Evolutionary conservation across 1,140 invertebrate genomes (phyloP), one percentile per base, ranked within the genome.

Genomic region (Parasteatoda tepidariorum): DNA sequence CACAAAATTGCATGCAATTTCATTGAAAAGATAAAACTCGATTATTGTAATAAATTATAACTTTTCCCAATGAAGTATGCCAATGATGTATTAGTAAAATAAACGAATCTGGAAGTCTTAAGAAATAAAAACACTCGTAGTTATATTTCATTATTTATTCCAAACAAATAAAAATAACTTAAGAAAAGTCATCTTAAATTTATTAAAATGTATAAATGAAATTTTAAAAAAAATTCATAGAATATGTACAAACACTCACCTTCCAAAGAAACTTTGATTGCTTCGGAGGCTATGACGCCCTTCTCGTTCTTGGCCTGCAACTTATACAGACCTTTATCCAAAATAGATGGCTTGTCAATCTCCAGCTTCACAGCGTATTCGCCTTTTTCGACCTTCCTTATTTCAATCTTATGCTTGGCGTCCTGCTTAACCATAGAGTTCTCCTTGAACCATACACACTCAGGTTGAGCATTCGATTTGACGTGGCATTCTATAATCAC

Each of bases 401-500:
- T 92, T 84, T 93, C 91, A 18, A 95, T 91, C 85, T 92, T 92
- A 87, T 95, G 94, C 83, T 94, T 92, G 4, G 90, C 89, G 88
- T 93, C 94, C 88, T 96, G 92, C 86, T 91, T 92, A 9, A 97
- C 93, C 26, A 93, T 93, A 79, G 91, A 92, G 13, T 91, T 90
- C 90, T 97, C 96, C 88, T 96, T 97, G 87, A 93, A 96, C 96
- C 96, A 98, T n/a, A 94, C 95, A 87, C 94, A 95, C 84, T 95
- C 92, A 5, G 96, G 96, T 87, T 94, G 93, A 86, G 95, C 95
- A 89, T 95, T 94, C 84, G 95, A 96, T 86, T 94, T 92, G 33
- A 98, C 95, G 87, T 93, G 93, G 89, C 95, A 96, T 90, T 97
- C 96, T 86, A 98, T 95, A 82, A 97, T 92, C 76, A 97, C 94